Conservation (phyloP, 2,797 vertebrate species). For the Myotis daubentonii region DNA sequence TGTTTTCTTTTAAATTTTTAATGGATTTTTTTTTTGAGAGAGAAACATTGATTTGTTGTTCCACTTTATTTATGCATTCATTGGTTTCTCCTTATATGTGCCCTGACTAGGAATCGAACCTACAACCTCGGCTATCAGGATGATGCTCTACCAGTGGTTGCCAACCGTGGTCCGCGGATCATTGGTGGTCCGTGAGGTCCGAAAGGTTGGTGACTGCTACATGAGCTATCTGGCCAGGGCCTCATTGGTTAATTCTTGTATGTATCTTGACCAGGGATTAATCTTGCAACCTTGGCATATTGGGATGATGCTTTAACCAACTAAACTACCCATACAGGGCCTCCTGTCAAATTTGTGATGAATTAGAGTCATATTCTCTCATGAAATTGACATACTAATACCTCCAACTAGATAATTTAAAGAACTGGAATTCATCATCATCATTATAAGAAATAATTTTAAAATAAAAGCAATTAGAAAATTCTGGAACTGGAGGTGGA, state of each 20-base stretch:
- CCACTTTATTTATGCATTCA: neutral
- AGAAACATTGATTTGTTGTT: neutral
- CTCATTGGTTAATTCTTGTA: neutral
- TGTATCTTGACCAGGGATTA: neutral
- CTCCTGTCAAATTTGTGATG: constrained; percentile 26
- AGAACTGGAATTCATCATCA: constrained; percentile 20
- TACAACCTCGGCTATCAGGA: neutral
- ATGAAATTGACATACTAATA: neutral
- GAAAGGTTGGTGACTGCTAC: too few relatives aligned
- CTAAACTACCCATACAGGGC: neutral
- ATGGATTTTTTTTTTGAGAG: neutral
- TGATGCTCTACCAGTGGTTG: neutral
- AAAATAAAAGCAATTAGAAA: neutral
- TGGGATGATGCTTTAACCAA: neutral
- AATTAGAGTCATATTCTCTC: neutral
- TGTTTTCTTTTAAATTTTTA: neutral
- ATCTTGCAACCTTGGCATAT: neutral
- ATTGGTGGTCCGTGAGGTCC: too few relatives aligned
- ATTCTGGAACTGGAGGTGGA: neutral
- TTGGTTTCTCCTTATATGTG: neutral
- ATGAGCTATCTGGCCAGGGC: too few relatives aligned
- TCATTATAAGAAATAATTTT: neutral
- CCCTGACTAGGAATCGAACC: neutral
- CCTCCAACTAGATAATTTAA: neutral
- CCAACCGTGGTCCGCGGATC: too few relatives aligned